Conservation (phyloP, 2,888 invertebrate species). For the Rhodophaea formosa region DNA sequence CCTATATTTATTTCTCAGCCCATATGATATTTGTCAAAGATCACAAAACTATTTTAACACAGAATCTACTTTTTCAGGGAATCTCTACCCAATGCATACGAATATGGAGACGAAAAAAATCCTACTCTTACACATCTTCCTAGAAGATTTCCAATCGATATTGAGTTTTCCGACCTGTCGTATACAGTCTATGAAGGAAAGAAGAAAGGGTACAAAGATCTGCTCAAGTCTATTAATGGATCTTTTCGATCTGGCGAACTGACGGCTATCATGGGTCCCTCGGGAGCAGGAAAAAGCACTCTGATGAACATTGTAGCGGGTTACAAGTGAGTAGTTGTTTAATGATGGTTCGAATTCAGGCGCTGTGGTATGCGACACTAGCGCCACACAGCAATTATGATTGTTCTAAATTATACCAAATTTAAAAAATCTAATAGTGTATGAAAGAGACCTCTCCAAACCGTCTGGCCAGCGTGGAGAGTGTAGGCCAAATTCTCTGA, state of each 20-base stretch:
- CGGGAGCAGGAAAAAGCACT: conserved; percentile 14
- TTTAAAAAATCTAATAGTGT: no score
- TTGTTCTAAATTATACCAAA: no score
- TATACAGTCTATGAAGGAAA: conserved; percentile 96
- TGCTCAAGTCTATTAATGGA: conserved; percentile 66
- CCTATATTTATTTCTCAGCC: no score
- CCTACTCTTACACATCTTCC: conserved; percentile 91
- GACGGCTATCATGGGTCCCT: conserved; percentile 13
- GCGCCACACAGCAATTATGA: no score
- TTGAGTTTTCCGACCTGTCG: conserved; percentile 92
- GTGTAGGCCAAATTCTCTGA: no score
- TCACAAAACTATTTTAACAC: no score
- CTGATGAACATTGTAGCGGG: conserved; percentile 13
- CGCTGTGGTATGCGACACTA: no score
- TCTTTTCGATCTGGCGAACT: conserved; percentile 8
- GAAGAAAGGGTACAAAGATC: conserved; percentile 90
- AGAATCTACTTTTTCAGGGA: conserved; percentile 51
- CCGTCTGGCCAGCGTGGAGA: no score
- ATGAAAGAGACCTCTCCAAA: no score
- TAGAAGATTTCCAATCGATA: conserved; percentile 93
- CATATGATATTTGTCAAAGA: no score
- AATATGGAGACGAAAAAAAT: conserved; percentile 85
- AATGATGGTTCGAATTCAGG: background rate
- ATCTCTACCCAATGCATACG: conserved; percentile 85
- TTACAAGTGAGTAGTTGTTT: conserved; percentile 4